Percentiles rank a stretch among this genome's conserved stretches.
These are phyloP conservation scores for Tiaroga cobitis DNA, from an alignment of 2,797 vertebrate genomes.

Conservation along the genomic window DNA sequence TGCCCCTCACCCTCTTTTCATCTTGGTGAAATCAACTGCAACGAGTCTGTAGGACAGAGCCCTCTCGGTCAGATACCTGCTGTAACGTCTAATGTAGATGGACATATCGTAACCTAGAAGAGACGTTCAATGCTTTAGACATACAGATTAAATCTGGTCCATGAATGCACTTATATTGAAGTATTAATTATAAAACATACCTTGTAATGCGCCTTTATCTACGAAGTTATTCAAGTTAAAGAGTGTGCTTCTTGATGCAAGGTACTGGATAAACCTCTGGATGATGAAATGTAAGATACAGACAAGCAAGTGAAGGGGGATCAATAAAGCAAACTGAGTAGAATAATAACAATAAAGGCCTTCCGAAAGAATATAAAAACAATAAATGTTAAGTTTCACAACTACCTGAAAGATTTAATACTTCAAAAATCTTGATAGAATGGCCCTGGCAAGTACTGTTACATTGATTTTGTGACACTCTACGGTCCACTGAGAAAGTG, in stretches of 20 bases:
- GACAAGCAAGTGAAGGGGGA: not conserved
- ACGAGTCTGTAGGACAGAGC: constrained; percentile 93
- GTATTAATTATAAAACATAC: constrained; percentile 73
- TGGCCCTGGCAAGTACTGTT: constrained; percentile 11
- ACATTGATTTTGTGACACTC: constrained; percentile 38
- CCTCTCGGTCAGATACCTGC: constrained; percentile 97
- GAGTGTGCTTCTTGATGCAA: constrained; percentile 93
- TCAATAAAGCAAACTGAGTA: not conserved
- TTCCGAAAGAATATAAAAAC: not conserved
- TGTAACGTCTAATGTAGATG: constrained; percentile 94
- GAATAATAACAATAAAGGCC: not conserved
- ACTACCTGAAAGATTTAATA: not conserved
- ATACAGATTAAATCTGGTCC: not conserved
- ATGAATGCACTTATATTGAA: not conserved
- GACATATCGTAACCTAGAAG: constrained; percentile 92
- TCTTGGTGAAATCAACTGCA: constrained; percentile 95
- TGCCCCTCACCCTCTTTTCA: constrained; percentile 89
- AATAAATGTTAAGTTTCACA: constrained; percentile 6
- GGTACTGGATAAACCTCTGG: constrained; percentile 97
- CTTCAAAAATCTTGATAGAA: not conserved
- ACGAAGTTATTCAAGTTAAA: constrained; percentile 98
- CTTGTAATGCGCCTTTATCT: constrained; percentile 95
- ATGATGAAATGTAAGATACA: constrained; percentile 51
- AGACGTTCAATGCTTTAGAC: constrained; percentile 17
- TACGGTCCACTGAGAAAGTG: not conserved